Evolutionary conservation across 2,888 invertebrate species (phyloP).

Genomic region (Oscheius myriophilus): DNA sequence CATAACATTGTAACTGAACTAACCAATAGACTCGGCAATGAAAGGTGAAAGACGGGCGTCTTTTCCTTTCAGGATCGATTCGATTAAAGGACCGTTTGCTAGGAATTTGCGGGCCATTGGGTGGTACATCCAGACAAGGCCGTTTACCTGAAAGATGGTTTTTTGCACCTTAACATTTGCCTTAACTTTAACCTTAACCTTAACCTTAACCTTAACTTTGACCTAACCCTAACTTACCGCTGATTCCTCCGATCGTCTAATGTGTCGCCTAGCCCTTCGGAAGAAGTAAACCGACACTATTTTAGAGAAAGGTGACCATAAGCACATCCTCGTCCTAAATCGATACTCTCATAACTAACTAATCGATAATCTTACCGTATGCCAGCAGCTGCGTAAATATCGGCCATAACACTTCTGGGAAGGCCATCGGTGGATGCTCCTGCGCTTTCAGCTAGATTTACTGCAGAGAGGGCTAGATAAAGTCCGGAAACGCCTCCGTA

Average conservation of each 20-base stretch:
- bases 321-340: slow-evolving; percentile 46
- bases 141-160: slow-evolving; percentile 33
- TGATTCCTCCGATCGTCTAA: slow-evolving; percentile 50
- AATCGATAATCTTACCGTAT: slow-evolving; percentile 29
- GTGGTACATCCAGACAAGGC: slow-evolving; percentile 63
- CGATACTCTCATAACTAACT: background rate
- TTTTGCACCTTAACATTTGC: too few species aligned
- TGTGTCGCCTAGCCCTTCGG: slow-evolving; percentile 60
- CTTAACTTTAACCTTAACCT: too few species aligned
- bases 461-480: slow-evolving; percentile 65
- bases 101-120: slow-evolving; percentile 58
- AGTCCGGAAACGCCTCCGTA: slow-evolving; percentile 51
- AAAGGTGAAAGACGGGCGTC: slow-evolving; percentile 9
- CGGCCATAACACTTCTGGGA: slow-evolving; percentile 47
- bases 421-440: slow-evolving; percentile 57
- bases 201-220: too few species aligned
- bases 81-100: slow-evolving; percentile 37
- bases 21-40: slow-evolving; percentile 16
- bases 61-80: slow-evolving; percentile 29
- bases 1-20: background rate
- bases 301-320: slow-evolving; percentile 57
- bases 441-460: slow-evolving; percentile 67
- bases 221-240: slow-evolving; percentile 34
- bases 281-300: slow-evolving; percentile 63
- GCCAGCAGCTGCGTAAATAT: slow-evolving; percentile 52